These are phyloP conservation scores for Lophochroa leadbeateri DNA, from an alignment of 2,113 vertebrate species.

Conservation along the genomic window DNA sequence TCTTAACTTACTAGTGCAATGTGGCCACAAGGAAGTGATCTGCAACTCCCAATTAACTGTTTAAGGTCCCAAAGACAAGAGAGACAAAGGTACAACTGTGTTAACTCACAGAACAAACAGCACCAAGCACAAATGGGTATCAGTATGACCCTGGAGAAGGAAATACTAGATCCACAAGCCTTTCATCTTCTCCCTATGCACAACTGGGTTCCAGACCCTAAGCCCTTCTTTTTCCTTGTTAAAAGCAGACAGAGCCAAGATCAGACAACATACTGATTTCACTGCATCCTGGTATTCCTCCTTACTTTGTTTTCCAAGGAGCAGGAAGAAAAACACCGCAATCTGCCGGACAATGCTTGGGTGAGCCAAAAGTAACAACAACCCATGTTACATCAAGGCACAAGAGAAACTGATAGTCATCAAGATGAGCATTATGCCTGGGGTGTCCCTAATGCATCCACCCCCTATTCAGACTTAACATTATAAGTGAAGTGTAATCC, in stretches of 20 bases:
- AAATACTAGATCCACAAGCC: background rate
- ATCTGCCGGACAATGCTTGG: background rate
- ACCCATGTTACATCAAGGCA: background rate
- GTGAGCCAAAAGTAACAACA: background rate
- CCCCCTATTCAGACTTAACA: background rate
- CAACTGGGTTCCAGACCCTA: background rate
- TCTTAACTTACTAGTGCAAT: background rate
- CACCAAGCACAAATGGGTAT: background rate
- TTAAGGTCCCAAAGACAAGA: background rate
- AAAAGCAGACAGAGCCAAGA: background rate
- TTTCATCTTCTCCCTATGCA: background rate
- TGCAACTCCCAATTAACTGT: background rate
- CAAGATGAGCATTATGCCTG: background rate
- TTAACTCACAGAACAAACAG: background rate
- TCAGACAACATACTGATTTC: background rate
- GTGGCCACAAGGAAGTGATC: background rate
- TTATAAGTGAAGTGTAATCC: background rate
- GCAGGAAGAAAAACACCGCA: background rate
- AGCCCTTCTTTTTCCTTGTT: background rate
- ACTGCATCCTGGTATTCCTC: background rate
- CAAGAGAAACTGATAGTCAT: background rate
- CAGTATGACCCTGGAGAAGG: background rate
- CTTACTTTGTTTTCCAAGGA: background rate
- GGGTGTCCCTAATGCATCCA: background rate
- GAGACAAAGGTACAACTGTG: background rate